phyloP scores from a whole-genome alignment of 2,113 vertebrate species.

The Archilochus colubris region DNA sequence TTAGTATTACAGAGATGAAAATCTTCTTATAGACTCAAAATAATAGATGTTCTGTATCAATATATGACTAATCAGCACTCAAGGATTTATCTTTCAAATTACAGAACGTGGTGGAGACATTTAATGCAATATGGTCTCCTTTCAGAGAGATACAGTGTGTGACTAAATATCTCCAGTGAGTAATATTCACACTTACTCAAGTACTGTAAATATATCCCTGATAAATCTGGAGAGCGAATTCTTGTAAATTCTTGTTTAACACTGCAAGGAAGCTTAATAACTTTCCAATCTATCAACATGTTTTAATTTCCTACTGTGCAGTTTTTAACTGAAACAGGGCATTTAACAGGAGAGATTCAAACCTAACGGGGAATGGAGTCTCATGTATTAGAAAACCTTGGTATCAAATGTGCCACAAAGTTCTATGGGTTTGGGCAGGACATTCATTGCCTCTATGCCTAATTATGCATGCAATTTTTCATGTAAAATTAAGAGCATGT shows the following conservation, averaged over 20 bases:
- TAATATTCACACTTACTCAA: slow-evolving; percentile 73
- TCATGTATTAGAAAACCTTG: background rate
- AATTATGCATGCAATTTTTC: background rate
- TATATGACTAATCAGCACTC: slow-evolving; percentile 70
- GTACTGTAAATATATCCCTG: slow-evolving; percentile 67
- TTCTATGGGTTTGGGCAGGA: background rate
- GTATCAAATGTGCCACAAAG: background rate
- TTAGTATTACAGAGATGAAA: slow-evolving; percentile 65
- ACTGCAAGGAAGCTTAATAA: slow-evolving; percentile 68
- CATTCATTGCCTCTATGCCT: background rate
- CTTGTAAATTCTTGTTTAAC: slow-evolving; percentile 73
- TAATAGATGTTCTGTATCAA: slow-evolving; percentile 72
- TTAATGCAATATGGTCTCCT: slow-evolving; percentile 73
- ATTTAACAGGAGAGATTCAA: slow-evolving; percentile 28
- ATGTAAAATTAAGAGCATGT: background rate
- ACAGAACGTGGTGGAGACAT: slow-evolving; percentile 69
- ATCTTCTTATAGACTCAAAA: slow-evolving; percentile 64
- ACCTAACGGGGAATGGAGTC: background rate
- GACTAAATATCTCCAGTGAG: slow-evolving; percentile 72
- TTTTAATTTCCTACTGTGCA: slow-evolving; percentile 65
- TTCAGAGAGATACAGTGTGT: slow-evolving; percentile 67
- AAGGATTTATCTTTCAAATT: slow-evolving; percentile 69
- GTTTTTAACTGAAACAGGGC: background rate
- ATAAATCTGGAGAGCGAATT: slow-evolving; percentile 68
- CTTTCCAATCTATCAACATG: slow-evolving; percentile 71